Evolutionary conservation across 2,888 invertebrate genomes (phyloP), one percentile per base, ranked within the genome.

Genomic region (Trichogramma evanescens): DNA sequence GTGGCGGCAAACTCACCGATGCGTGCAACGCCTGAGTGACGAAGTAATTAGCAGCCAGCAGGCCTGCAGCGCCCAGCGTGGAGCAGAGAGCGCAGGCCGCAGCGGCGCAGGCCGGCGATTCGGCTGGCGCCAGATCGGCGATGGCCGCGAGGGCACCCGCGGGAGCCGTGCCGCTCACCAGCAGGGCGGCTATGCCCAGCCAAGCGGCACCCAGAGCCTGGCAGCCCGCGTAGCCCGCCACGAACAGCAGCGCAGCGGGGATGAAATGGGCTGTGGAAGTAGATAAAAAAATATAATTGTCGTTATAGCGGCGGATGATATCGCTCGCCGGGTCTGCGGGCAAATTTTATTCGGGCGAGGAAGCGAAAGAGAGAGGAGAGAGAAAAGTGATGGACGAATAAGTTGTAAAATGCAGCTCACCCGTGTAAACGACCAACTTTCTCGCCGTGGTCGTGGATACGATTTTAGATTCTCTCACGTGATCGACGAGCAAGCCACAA

Each of bases 151-250:
- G 79, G 6, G 81, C 83, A 4, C 84, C 84, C 4, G 83, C 82
- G 2, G 83, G 82, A 5, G 82, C 83, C 9, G 83, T 83, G 4
- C 82, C 84, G 45, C 82, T 82, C 57, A 84, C 79, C 1, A 83
- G 79, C 45, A 84, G 76, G 10, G 83, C 82, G 0, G 82, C 81
- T 26, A 82, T 82, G 50, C 84, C 83, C 10, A 84, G 69, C 67
- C 82, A 82, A 5, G 84, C 82, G 8, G 83, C 83, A 0, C 82
- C 80, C 39, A 81, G 73, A 10, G 82, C 82, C 69, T 84, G 81
- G 63, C 84, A 84, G 44, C 83, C 84, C 1, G 83, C 82, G 68
- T 83, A 83, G 10, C 83, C 83, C 43, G 84, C 77, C n/a, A 83
- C 82, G 67, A 84, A 82, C 66, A 85, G 78, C 48, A 83, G 72